Evolutionary conservation across 2,113 vertebrate species (phyloP), one percentile per base, ranked within the genome.

Genomic region (Centropus unirufus): DNA sequence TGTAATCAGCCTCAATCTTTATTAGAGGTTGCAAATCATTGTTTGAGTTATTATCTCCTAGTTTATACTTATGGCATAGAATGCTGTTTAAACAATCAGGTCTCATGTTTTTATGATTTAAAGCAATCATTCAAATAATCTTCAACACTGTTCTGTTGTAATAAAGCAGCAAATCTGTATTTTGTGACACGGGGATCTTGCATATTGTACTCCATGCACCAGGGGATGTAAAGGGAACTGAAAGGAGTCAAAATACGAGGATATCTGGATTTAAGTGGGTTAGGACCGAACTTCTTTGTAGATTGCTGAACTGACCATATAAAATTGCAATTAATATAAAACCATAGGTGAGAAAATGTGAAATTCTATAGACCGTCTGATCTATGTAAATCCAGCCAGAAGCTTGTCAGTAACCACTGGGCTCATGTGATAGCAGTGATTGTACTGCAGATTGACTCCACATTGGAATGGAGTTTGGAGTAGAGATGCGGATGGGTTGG

Each of bases 31-130:
- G 52, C 19, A 82, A 92, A 76, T 20, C 47, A 36, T 66, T 52
- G 19, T 32, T 94, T 94, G 70, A 73, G 46, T 75, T 92, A 74
- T 57, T 88, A 88, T 64, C 69, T 82, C 39, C 74, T 89, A 36
- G 30, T 79, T 95, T 87, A 54, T 58, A n/a, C 9, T 88, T 57
- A 22, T 2, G 12, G 47, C 51, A 89, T 51, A 70, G 87, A 91
- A 79, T 42, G 39, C 22, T 85, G 26, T 81, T 96, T 69, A 76
- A 81, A 58, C 66, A 89, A 51, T 40, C 64, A 70, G 47, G 14
- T 55, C 27, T 81, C 7, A 3, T 66, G 73, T 57, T 96, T 92
- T 91, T 36, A 24, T 52, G 54, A n/a, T 80, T 87, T 64, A 77
- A 91, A 91, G 62, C 19, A 82, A 51, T 34, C 14, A 77, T 74